phyloP scores from a whole-genome alignment of 2,113 vertebrate genomes.

The Empidonax alnorum region DNA sequence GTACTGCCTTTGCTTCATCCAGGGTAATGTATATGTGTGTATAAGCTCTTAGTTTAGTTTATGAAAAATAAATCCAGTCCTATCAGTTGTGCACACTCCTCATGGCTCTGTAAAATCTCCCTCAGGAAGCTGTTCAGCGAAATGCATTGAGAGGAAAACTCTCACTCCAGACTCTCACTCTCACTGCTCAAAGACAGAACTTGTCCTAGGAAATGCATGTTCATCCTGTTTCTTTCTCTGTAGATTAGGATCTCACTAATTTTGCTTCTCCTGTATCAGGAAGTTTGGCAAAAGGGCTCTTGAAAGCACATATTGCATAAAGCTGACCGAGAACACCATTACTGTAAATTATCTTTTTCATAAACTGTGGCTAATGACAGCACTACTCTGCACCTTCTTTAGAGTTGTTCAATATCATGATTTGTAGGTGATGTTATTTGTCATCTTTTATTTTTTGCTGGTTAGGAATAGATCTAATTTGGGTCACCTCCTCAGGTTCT shows the following conservation, averaged over 20 bases:
- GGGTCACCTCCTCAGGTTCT: not conserved
- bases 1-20: not conserved
- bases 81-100: not conserved
- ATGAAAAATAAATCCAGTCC: not conserved
- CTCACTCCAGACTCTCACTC: not conserved
- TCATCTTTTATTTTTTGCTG: not conserved
- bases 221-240: not conserved
- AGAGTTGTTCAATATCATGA: not conserved
- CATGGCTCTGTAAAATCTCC: not conserved
- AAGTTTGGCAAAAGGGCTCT: not conserved
- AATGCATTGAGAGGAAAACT: not conserved
- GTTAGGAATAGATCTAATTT: not conserved
- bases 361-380: not conserved
- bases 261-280: not conserved
- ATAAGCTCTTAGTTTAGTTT: not conserved
- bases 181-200: not conserved
- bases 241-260: not conserved
- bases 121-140: not conserved
- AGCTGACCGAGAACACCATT: not conserved
- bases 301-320: not conserved
- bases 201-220: not conserved
- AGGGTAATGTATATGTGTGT: not conserved
- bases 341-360: not conserved
- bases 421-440: not conserved
- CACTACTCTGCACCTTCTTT: not conserved